phyloP scores from a whole-genome alignment of 2,113 vertebrate species.

The Sceloporus undulatus region DNA sequence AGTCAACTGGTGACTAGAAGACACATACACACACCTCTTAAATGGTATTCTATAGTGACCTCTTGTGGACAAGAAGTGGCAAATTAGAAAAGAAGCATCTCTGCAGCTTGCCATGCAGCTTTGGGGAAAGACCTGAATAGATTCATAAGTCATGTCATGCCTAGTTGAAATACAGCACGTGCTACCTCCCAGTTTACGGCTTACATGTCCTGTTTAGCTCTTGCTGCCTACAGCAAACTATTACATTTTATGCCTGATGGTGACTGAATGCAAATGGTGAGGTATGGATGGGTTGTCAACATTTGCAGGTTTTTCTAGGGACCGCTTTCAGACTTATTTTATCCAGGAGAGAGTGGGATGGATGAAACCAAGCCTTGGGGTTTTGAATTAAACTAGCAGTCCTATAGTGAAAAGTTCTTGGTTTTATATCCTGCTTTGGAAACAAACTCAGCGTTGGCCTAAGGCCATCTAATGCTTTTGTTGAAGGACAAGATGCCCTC shows the following conservation, averaged over 20 bases:
- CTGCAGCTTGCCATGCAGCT: too few species aligned
- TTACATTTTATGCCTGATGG: background rate
- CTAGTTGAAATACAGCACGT: background rate
- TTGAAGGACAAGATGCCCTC: background rate
- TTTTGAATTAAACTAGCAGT: background rate
- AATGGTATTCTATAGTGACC: slow-evolving; percentile 63
- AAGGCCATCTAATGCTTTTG: background rate
- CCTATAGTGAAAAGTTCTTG: too few species aligned
- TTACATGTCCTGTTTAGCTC: background rate
- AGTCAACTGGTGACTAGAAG: too few species aligned
- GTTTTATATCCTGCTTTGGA: background rate
- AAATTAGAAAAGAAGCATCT: background rate
- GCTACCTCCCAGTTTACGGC: background rate
- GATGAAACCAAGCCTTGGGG: background rate
- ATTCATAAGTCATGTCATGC: background rate
- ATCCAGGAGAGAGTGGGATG: too few species aligned
- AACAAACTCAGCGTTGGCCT: background rate
- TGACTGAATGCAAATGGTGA: background rate
- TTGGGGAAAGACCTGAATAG: slow-evolving; percentile 23
- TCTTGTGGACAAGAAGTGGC: slow-evolving; percentile 57
- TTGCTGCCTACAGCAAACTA: too few species aligned
- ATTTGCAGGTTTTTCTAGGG: background rate
- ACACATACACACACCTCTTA: background rate
- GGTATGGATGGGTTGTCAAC: background rate
- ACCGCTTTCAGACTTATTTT: too few species aligned